A percentile compares a stretch with the other conserved stretches of the same genome.
phyloP scores from a whole-genome alignment of 2,113 vertebrate species.

The Grantiella picta region DNA sequence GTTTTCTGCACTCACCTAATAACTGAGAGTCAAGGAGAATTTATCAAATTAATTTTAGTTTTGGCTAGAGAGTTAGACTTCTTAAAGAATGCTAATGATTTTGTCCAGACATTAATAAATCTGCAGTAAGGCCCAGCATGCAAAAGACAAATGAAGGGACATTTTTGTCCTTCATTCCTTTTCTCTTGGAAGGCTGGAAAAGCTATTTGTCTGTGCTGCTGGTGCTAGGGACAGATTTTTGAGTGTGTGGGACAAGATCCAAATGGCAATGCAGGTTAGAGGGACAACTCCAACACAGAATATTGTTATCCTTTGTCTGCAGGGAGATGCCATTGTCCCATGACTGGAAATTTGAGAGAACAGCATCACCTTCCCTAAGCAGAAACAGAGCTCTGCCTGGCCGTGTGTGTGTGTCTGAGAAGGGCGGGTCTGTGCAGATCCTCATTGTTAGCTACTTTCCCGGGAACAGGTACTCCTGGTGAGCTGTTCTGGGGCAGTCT shows the following conservation, averaged over 20 bases:
- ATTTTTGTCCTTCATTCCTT: constrained; percentile 23
- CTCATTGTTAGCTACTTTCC: background rate
- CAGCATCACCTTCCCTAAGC: background rate
- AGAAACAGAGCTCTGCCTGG: background rate
- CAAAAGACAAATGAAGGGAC: background rate
- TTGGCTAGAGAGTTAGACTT: constrained; percentile 50
- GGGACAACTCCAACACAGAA: background rate
- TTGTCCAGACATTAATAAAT: constrained; percentile 46
- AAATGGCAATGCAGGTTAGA: background rate
- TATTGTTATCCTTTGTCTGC: background rate
- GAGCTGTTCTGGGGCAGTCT: background rate
- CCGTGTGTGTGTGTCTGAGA: background rate
- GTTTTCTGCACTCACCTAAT: constrained; percentile 37
- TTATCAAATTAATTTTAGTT: constrained; percentile 58
- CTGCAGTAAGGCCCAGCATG: background rate
- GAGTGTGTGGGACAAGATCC: background rate
- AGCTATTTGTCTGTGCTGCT: background rate
- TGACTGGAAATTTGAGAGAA: background rate
- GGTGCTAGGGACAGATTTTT: background rate
- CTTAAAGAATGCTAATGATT: constrained; percentile 50
- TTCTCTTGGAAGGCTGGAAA: background rate
- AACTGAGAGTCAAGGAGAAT: constrained; percentile 51
- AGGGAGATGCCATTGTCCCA: background rate
- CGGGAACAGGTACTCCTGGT: background rate
- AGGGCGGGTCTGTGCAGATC: too few species aligned